Evolutionary conservation across 2,888 invertebrate species (phyloP).

Genomic region (Euplagia quadripunctaria): DNA sequence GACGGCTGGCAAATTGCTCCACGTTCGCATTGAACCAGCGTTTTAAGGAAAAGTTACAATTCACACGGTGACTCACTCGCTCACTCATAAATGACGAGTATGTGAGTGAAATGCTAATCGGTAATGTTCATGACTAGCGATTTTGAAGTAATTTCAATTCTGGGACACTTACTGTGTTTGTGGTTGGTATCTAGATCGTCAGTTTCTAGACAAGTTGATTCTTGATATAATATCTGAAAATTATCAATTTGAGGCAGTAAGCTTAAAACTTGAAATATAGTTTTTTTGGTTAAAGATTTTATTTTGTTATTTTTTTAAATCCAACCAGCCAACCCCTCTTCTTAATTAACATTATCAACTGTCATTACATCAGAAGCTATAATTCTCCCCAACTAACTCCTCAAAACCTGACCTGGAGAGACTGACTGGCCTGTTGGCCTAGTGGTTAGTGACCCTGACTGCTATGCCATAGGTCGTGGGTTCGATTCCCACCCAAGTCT

Average conservation of each 20-base stretch:
- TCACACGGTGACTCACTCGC: conserved; percentile 68
- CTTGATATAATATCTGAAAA: background rate
- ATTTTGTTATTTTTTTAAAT: no score
- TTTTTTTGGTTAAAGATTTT: no score
- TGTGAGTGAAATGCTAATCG: conserved; percentile 57
- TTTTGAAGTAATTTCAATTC: conserved; percentile 42
- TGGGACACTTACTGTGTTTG: conserved; percentile 40
- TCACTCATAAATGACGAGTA: conserved; percentile 23
- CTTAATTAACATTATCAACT: background rate
- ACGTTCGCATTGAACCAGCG: conserved; percentile 51
- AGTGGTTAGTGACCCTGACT: no score
- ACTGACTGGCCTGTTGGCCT: no score
- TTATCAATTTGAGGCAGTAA: background rate
- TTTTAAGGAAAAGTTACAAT: conserved; percentile 66
- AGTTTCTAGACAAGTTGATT: conserved; percentile 23
- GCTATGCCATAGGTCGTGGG: no score
- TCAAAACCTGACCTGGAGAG: no score
- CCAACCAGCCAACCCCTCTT: no score
- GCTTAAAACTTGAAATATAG: background rate
- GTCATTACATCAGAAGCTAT: background rate
- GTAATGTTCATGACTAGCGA: conserved; percentile 48
- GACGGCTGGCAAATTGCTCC: conserved; percentile 58
- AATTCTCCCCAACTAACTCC: background rate
- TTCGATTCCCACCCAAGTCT: no score
- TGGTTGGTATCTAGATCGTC: conserved; percentile 34